phyloP scores from a whole-genome alignment of 1,140 invertebrate species.

The Harpegnathos saltator region DNA sequence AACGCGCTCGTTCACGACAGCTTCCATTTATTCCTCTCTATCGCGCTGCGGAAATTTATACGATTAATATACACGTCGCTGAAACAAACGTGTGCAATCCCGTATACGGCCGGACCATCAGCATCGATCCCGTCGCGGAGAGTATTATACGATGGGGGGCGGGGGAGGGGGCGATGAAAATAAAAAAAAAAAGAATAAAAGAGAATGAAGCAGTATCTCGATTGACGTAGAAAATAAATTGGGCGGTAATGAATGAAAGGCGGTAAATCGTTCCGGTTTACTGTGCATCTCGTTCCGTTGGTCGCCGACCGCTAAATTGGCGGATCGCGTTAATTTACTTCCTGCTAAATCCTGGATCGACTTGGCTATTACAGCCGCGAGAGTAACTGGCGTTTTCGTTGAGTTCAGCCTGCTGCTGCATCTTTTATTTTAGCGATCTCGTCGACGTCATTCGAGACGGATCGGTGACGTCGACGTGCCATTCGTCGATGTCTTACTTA shows the following conservation, averaged over 20 bases:
- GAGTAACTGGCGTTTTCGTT: not conserved
- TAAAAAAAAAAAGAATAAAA: not conserved
- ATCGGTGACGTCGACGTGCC: too few species aligned
- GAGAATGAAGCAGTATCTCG: not conserved
- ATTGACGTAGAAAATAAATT: constrained; percentile 28
- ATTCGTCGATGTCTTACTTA: too few species aligned
- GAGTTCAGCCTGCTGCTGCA: not conserved
- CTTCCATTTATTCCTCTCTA: constrained; percentile 21
- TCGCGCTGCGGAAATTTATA: constrained; percentile 15
- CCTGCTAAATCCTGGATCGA: constrained; percentile 2
- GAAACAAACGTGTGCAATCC: not conserved
- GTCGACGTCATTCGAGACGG: too few species aligned
- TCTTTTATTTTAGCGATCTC: not conserved
- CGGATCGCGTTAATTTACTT: constrained; percentile 13
- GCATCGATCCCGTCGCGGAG: not conserved
- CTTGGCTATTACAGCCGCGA: not conserved
- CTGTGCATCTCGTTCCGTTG: not conserved
- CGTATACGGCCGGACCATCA: constrained; percentile 2
- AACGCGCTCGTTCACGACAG: constrained; percentile 19
- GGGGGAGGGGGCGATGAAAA: too few species aligned
- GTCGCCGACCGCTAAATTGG: not conserved
- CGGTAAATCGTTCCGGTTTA: constrained; percentile 4
- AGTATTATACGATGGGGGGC: too few species aligned
- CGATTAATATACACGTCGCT: constrained; percentile 18
- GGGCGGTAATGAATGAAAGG: constrained; percentile 24